Percentiles rank a stretch among this genome's conserved stretches.
Conservation (phyloP, 1,140 invertebrate genomes). For the Oreohelix idahoensis region DNA sequence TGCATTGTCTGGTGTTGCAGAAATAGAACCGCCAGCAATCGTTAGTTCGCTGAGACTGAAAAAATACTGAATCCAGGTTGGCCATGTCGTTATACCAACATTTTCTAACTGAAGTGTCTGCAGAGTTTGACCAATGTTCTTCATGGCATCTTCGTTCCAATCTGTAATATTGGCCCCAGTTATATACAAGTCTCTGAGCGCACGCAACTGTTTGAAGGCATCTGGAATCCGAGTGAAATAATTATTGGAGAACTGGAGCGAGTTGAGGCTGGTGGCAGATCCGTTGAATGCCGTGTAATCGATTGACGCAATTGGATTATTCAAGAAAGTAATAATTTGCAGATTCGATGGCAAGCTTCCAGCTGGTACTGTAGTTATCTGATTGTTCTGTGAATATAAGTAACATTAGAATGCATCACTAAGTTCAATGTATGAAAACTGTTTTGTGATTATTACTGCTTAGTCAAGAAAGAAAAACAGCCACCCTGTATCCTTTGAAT, state of each 20-base stretch:
- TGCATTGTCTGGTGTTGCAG: not conserved
- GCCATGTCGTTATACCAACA: not conserved
- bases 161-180: not conserved
- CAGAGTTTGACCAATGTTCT: not conserved
- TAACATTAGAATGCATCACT: no score
- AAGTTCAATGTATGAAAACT: no score
- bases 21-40: not conserved
- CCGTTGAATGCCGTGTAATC: not conserved
- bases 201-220: not conserved
- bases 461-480: no score
- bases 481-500: no score
- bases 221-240: not conserved
- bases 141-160: not conserved
- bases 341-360: not conserved
- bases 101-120: not conserved
- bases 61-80: not conserved
- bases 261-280: not conserved
- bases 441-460: no score
- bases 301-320: not conserved
- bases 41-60: not conserved
- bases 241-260: not conserved
- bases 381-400: not conserved
- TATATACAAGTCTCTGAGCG: not conserved
- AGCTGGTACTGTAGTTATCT: not conserved
- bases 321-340: not conserved